Percentiles rank a stretch among this genome's conserved stretches.
These are phyloP conservation scores for Labeo catla DNA, from an alignment of 2,113 vertebrate species.

Conservation along the genomic window DNA sequence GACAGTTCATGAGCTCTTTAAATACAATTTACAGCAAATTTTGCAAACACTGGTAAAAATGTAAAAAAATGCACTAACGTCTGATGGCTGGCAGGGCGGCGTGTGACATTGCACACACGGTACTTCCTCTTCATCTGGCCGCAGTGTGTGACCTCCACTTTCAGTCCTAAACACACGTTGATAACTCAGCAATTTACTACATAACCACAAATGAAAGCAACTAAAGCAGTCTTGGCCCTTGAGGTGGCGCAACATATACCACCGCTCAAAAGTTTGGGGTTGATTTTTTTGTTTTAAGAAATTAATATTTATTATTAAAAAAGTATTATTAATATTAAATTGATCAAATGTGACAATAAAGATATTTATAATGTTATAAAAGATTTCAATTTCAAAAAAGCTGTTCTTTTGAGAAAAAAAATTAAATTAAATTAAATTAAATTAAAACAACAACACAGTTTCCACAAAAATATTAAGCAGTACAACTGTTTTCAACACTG, in stretches of 20 bases:
- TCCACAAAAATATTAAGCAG: background rate
- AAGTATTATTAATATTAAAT: background rate
- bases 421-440: too few species aligned
- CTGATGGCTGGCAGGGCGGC: constrained; percentile 96
- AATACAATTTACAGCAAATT: background rate
- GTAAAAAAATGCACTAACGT: constrained; percentile 78
- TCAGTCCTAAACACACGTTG: constrained; percentile 81
- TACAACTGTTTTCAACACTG: background rate
- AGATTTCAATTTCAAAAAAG: background rate
- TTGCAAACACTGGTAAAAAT: background rate
- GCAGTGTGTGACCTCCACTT: constrained; percentile 98
- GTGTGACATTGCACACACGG: constrained; percentile 95
- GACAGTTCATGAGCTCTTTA: too few species aligned
- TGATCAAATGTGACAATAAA: background rate
- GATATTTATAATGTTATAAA: background rate
- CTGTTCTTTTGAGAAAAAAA: background rate
- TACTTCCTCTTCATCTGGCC: constrained; percentile 99
- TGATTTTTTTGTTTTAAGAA: background rate
- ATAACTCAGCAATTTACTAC: background rate
- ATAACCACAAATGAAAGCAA: constrained; percentile 14
- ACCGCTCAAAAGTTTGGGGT: background rate
- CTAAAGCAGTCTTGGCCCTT: background rate
- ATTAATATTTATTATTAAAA: background rate
- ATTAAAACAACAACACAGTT: too few species aligned
- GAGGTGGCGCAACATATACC: background rate